phyloP scores from a whole-genome alignment of 2,888 invertebrate genomes.

The Morinoia aosen region DNA sequence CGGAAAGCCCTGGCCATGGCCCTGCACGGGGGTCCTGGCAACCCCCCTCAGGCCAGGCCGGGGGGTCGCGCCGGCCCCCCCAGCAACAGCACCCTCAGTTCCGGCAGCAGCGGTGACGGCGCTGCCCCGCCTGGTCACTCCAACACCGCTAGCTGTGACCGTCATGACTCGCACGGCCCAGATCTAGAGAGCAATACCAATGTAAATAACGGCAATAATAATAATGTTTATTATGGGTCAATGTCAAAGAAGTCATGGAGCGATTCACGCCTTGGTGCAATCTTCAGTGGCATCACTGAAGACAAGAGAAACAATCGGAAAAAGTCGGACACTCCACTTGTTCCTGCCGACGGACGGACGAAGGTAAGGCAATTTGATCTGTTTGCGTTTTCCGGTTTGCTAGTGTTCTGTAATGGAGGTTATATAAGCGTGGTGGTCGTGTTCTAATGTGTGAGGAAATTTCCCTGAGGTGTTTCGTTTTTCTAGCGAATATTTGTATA shows the following conservation, averaged over 20 bases:
- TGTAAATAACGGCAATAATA: background rate
- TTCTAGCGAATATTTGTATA: background rate
- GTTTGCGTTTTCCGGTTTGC: background rate
- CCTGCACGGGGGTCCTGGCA: background rate
- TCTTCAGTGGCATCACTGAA: slow-evolving; percentile 15
- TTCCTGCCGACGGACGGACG: slow-evolving; percentile 29
- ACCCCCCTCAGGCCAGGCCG: background rate
- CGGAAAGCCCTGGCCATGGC: slow-evolving; percentile 31
- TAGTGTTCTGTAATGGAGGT: background rate
- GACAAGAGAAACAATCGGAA: background rate
- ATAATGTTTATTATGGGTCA: background rate
- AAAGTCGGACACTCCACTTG: background rate
- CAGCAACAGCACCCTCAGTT: background rate
- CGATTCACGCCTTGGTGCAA: slow-evolving; percentile 6
- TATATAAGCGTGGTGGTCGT: background rate
- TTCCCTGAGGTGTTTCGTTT: background rate
- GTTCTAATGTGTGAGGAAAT: background rate
- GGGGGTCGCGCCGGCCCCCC: background rate
- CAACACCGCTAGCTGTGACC: background rate
- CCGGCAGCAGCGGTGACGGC: background rate
- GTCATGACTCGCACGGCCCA: background rate
- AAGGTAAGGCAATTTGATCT: background rate
- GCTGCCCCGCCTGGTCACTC: background rate
- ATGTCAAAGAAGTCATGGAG: slow-evolving; percentile 23
- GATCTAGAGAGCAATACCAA: background rate